These are phyloP conservation scores for Pteropus rufus DNA, from an alignment of 2,797 vertebrate species.

Conservation along the genomic window DNA sequence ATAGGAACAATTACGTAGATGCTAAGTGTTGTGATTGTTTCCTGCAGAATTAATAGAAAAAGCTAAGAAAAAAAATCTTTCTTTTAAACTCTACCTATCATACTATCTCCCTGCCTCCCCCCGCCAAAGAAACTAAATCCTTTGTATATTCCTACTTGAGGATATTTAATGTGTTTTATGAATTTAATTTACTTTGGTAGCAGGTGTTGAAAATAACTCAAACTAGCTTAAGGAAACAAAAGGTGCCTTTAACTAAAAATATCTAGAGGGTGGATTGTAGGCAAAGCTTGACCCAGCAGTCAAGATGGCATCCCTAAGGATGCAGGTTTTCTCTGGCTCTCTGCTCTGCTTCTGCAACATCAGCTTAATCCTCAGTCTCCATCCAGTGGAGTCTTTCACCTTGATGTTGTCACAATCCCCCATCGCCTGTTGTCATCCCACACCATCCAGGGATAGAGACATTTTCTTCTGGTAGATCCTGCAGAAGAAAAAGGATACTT, in stretches of 20 bases:
- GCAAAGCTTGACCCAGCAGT: neutral
- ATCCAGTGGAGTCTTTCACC: neutral
- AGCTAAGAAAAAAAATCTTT: neutral
- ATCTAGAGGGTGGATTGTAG: neutral
- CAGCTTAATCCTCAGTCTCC: neutral
- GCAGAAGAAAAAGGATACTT: neutral
- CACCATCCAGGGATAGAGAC: neutral
- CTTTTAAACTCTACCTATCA: neutral
- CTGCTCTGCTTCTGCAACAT: neutral
- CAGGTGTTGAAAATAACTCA: neutral
- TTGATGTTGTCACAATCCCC: neutral
- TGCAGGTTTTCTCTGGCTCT: neutral
- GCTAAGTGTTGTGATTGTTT: neutral
- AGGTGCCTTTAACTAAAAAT: neutral
- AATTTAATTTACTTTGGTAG: neutral
- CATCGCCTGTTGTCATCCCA: neutral
- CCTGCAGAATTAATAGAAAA: neutral
- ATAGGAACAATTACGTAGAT: neutral
- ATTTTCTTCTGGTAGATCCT: neutral
- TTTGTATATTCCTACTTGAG: neutral
- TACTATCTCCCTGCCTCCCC: neutral
- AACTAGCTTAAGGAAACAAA: neutral
- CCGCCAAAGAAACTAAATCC: neutral
- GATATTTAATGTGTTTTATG: neutral
- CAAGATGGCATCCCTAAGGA: neutral